phyloP scores from a whole-genome alignment of 2,888 invertebrate species.

The Kuschelorhynchus macadamiae region DNA sequence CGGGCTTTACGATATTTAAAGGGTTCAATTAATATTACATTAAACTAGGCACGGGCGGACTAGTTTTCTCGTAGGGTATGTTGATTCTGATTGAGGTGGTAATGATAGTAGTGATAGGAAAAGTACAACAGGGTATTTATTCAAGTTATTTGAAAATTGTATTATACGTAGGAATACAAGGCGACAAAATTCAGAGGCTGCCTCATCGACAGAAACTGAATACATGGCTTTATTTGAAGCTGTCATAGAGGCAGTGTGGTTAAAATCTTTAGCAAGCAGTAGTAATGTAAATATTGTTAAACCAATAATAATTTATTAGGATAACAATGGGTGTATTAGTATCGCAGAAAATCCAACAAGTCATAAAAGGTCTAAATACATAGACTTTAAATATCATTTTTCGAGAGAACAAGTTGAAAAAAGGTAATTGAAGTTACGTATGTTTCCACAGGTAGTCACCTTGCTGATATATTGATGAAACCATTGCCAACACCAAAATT shows the following conservation, averaged over 20 bases:
- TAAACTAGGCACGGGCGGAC: constrained; percentile 50
- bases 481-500: too few relatives aligned
- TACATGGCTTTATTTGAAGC: constrained; percentile 54
- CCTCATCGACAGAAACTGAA: constrained; percentile 13
- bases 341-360: too few relatives aligned
- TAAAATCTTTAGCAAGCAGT: constrained; percentile 54
- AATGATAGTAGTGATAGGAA: background rate
- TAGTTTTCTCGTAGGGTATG: constrained; percentile 19
- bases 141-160: background rate
- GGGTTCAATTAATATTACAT: constrained; percentile 46
- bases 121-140: background rate
- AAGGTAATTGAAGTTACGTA: too few relatives aligned
- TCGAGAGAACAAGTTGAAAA: background rate
- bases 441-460: too few relatives aligned
- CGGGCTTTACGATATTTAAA: constrained; percentile 55
- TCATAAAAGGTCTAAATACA: too few relatives aligned
- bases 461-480: too few relatives aligned
- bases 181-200: background rate
- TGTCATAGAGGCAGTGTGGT: constrained; percentile 59
- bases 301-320: background rate
- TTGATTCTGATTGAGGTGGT: constrained; percentile 33
- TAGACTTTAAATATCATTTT: background rate
- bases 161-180: background rate
- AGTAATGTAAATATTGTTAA: background rate
- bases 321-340: background rate